These are phyloP conservation scores for Cerceris rybyensis DNA, from an alignment of 2,888 invertebrate genomes.

Conservation along the genomic window DNA sequence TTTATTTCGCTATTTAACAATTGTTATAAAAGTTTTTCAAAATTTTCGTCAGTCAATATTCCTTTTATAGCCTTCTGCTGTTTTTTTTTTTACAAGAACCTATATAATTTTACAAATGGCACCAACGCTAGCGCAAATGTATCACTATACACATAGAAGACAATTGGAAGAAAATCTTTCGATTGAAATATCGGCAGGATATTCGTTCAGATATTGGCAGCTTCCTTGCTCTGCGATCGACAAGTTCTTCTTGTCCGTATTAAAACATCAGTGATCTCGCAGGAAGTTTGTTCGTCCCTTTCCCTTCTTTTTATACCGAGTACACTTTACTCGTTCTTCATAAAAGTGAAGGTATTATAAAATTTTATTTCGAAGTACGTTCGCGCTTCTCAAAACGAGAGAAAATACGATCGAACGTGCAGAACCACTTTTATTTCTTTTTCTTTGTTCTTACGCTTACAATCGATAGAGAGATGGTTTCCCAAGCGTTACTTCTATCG, in stretches of 20 bases:
- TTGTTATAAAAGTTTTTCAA: no score
- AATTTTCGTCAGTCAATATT: no score
- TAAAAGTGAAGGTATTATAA: not conserved
- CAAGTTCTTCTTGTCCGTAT: constrained; percentile 41
- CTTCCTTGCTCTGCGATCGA: constrained; percentile 38
- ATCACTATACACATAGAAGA: constrained; percentile 9
- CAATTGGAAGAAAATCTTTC: constrained; percentile 35
- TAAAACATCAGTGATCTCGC: constrained; percentile 41
- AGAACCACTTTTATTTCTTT: no score
- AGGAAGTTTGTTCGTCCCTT: not conserved
- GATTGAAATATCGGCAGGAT: constrained; percentile 54
- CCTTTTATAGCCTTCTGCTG: no score
- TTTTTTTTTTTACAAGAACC: no score
- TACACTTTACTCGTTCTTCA: no score
- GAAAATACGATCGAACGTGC: no score
- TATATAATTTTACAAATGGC: not conserved
- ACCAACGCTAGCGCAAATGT: constrained; percentile 20
- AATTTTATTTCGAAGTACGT: constrained; percentile 9
- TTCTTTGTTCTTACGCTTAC: no score
- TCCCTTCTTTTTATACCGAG: no score
- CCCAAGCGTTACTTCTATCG: no score
- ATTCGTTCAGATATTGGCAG: constrained; percentile 47
- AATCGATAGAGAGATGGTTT: no score
- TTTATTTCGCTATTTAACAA: no score
- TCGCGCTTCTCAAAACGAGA: constrained; percentile 1